A percentile compares a stretch with the other conserved stretches of the same genome.
Conservation (phyloP, 2,888 invertebrate species). For the Bembecia ichneumoniformis region DNA sequence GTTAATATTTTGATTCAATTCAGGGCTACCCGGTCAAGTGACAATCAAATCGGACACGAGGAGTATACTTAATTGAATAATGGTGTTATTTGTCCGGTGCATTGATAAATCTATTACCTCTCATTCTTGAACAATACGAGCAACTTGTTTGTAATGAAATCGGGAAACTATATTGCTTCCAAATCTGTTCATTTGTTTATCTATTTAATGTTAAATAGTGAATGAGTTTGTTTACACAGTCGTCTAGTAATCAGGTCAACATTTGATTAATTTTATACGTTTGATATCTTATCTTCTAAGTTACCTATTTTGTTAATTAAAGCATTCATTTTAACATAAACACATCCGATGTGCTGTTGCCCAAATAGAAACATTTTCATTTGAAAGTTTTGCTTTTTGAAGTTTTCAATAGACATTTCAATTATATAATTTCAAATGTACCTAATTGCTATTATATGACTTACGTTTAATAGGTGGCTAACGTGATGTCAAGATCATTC, state of each 20-base stretch:
- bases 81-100: slow-evolving; percentile 36
- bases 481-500: slow-evolving; percentile 54
- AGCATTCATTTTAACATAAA: no score
- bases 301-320: no score
- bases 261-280: slow-evolving; percentile 31
- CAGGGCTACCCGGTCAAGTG: slow-evolving; percentile 49
- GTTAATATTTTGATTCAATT: slow-evolving; percentile 45
- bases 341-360: no score
- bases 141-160: background rate
- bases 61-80: slow-evolving; percentile 49
- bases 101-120: slow-evolving; percentile 21
- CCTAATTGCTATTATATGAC: slow-evolving; percentile 17
- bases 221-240: slow-evolving; percentile 16
- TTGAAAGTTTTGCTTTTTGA: no score
- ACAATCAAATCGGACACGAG: slow-evolving; percentile 38
- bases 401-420: no score
- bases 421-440: background rate
- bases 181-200: slow-evolving; percentile 1
- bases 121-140: no score
- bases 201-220: background rate
- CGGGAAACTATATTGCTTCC: background rate
- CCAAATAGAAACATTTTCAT: no score
- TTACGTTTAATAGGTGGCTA: slow-evolving; percentile 60
- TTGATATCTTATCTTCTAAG: slow-evolving; percentile 12
- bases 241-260: slow-evolving; percentile 32